Evolutionary conservation across 1,140 invertebrate species (phyloP).

Genomic region (Procambarus virginalis): DNA sequence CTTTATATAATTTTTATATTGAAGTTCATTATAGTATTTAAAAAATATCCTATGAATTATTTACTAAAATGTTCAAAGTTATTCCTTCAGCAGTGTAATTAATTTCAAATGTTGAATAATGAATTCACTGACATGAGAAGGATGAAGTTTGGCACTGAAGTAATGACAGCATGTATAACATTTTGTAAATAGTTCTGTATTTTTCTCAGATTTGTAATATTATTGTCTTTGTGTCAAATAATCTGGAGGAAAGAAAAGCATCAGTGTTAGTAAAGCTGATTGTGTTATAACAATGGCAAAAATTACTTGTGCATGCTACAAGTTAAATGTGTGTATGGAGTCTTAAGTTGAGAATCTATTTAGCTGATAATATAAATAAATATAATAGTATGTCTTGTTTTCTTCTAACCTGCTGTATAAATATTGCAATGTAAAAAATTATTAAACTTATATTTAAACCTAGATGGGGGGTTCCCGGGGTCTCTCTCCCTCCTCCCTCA

Average conservation of each 20-base stretch:
- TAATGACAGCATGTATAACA: background rate
- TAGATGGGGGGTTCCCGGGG: no score
- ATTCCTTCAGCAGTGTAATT: background rate
- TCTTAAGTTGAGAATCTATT: slow-evolving; percentile 39
- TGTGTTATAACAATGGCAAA: slow-evolving; percentile 26
- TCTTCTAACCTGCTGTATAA: background rate
- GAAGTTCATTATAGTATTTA: background rate
- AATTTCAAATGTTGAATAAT: background rate
- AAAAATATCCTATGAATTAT: background rate
- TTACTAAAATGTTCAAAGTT: background rate
- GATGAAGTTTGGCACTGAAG: background rate
- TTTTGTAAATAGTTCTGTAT: slow-evolving; percentile 24
- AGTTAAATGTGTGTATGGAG: slow-evolving; percentile 11
- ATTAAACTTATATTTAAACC: no score
- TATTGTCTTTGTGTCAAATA: background rate
- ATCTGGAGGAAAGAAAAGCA: background rate
- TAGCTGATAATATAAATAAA: slow-evolving; percentile 7
- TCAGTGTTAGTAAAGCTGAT: background rate
- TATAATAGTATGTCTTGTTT: background rate
- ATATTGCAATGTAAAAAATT: no score
- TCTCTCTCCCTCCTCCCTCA: no score
- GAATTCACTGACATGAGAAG: background rate
- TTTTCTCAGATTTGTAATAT: slow-evolving; percentile 11
- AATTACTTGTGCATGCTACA: slow-evolving; percentile 33
- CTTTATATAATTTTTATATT: background rate